These are phyloP conservation scores for Alethe diademata DNA, from an alignment of 2,113 vertebrate genomes.

Conservation along the genomic window DNA sequence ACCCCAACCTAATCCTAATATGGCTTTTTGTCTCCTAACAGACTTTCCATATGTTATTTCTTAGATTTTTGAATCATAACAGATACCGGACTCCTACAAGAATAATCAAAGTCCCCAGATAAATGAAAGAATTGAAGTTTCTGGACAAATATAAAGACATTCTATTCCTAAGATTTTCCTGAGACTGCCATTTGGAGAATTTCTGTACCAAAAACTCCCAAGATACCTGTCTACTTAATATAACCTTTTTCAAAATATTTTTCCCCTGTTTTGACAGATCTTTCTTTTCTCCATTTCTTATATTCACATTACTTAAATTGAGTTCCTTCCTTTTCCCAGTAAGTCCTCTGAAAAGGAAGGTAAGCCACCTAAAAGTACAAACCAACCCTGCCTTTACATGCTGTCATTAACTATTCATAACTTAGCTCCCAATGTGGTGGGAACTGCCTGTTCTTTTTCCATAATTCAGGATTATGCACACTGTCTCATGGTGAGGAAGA, in stretches of 20 bases:
- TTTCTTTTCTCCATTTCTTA: background rate
- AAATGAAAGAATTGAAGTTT: background rate
- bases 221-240: background rate
- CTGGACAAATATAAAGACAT: background rate
- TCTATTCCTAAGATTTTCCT: background rate
- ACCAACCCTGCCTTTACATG: background rate
- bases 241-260: background rate
- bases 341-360: background rate
- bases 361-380: background rate
- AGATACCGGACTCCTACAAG: background rate
- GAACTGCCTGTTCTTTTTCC: background rate
- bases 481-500: background rate
- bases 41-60: background rate
- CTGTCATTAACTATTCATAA: background rate
- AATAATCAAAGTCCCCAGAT: background rate
- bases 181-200: background rate
- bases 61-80: background rate
- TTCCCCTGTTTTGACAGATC: background rate
- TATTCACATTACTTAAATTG: background rate
- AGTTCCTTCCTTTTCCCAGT: background rate
- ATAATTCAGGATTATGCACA: background rate
- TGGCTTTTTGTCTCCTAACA: background rate
- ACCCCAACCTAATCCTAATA: background rate
- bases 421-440: background rate
- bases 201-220: background rate